These are phyloP conservation scores for Liposcelis brunnea DNA, from an alignment of 2,888 invertebrate genomes.

Conservation along the genomic window DNA sequence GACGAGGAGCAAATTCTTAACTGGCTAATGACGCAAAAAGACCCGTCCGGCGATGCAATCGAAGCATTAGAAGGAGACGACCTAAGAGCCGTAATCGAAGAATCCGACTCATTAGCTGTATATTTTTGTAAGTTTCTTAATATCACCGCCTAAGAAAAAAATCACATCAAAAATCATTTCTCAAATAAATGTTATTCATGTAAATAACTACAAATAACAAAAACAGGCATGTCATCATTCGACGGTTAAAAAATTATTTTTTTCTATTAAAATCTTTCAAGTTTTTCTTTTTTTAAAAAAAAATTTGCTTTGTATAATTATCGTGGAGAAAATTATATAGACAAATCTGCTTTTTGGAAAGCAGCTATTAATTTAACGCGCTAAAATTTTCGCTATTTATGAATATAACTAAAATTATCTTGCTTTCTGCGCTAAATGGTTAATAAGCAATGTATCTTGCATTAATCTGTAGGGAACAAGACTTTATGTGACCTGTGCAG, in stretches of 20 bases:
- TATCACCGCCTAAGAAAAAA: too few relatives aligned
- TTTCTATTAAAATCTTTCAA: too few relatives aligned
- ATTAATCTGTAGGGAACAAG: slow-evolving; percentile 57
- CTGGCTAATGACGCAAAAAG: slow-evolving; percentile 81
- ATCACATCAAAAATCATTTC: too few relatives aligned
- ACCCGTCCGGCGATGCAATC: slow-evolving; percentile 79
- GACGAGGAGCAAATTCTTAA: slow-evolving; percentile 76
- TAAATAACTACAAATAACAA: neutral
- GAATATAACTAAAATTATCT: too few relatives aligned
- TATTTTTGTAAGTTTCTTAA: slow-evolving; percentile 68
- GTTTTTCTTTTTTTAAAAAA: too few relatives aligned
- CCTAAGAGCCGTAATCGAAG: slow-evolving; percentile 54
- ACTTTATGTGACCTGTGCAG: slow-evolving; percentile 74
- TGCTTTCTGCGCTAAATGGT: too few relatives aligned
- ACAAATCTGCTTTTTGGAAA: too few relatives aligned
- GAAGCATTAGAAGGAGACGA: slow-evolving; percentile 73
- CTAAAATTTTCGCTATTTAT: too few relatives aligned
- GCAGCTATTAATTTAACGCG: too few relatives aligned
- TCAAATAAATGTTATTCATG: neutral
- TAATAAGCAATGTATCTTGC: neutral
- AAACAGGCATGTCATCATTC: slow-evolving; percentile 9
- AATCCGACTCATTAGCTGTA: slow-evolving; percentile 67
- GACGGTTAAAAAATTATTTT: slow-evolving; percentile 8
- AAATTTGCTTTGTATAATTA: too few relatives aligned
- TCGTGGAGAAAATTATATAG: too few relatives aligned